phyloP scores from a whole-genome alignment of 2,888 invertebrate species.

The Dusona sp. region DNA sequence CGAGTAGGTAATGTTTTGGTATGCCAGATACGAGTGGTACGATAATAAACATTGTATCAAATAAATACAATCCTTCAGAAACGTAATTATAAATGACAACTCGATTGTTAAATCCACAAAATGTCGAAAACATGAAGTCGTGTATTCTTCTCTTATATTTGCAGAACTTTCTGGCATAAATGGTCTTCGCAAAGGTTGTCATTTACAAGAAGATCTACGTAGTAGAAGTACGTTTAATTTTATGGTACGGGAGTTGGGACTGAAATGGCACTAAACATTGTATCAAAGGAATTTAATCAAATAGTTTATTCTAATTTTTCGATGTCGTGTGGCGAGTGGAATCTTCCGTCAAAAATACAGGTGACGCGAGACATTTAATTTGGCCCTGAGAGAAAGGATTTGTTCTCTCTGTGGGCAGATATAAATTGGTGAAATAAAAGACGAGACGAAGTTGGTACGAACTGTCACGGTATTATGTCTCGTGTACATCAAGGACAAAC shows the following conservation, averaged over 20 bases:
- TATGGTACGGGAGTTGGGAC: not conserved
- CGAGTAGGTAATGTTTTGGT: too few species aligned
- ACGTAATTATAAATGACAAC: too few species aligned
- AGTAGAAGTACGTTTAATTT: not conserved
- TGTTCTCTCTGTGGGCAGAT: constrained; percentile 52
- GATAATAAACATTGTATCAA: too few species aligned
- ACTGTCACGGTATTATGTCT: constrained; percentile 78
- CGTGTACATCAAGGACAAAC: constrained; percentile 50
- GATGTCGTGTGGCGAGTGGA: constrained; percentile 1
- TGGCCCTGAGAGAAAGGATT: constrained; percentile 67
- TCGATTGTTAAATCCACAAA: too few species aligned
- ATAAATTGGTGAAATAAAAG: constrained; percentile 73
- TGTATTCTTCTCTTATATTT: too few species aligned
- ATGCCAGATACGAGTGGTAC: too few species aligned
- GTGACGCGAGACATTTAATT: constrained; percentile 80
- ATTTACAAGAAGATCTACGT: not conserved
- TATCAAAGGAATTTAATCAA: not conserved
- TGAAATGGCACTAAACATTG: not conserved
- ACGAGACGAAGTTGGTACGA: constrained; percentile 78
- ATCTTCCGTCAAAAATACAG: constrained; percentile 65
- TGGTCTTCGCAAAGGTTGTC: not conserved
- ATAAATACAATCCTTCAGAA: too few species aligned
- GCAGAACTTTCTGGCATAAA: not conserved
- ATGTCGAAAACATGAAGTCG: too few species aligned
- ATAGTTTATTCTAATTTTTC: not conserved